Base-by-base conservation (phyloP, 2,888 invertebrate species). In the Ornithoptera priamus region DNA sequence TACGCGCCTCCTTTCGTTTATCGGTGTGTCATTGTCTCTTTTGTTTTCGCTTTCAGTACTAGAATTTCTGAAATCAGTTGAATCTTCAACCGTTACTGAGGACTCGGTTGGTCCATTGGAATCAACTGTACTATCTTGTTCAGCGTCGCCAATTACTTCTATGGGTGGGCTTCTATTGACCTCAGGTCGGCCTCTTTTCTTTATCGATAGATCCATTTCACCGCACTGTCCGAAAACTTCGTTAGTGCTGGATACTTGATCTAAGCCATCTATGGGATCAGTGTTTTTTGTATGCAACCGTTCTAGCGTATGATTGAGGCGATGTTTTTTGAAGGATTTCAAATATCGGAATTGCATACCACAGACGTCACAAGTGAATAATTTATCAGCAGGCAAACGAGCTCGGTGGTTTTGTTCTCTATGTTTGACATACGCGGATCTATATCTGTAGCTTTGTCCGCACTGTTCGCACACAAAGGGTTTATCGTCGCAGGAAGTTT, bases 381-480 rank as follows among this genome's bases (percentile, higher is more conserved):
- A 94, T 85, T 97, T 97, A 85, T 97, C 97, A 39, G 97, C 97
- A 2, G 97, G 97, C 61, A 97, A 92, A 22, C 97, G 93, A 3
- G 97, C 97, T 24, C 97, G 95, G 82, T 97, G 97, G 83, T 97
- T 97, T 84, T 97, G 97, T 84, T 97, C 97, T 67, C 97, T 95
- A 83, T 97, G 97, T 82, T 92, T 92, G 63, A 92, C 92, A 74
- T 92, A 92, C 53, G 97, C 97, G 58, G 97, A 97, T 71, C 97
- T 94, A 86, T 97, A 97, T 76, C 96, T 94, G 90, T 97, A 97
- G 80, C 97, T 96, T 82, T 97, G 97, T 7, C 97, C 97, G 85
- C 97, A 97, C 84, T 97, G 97, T 81, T 97, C 97, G 89, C 97
- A 97, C 59, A 97, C 97, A 88, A 97, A 97, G 18, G 97, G 97